Conservation (phyloP, 2,797 vertebrate genomes). For the Amazona finschi region DNA sequence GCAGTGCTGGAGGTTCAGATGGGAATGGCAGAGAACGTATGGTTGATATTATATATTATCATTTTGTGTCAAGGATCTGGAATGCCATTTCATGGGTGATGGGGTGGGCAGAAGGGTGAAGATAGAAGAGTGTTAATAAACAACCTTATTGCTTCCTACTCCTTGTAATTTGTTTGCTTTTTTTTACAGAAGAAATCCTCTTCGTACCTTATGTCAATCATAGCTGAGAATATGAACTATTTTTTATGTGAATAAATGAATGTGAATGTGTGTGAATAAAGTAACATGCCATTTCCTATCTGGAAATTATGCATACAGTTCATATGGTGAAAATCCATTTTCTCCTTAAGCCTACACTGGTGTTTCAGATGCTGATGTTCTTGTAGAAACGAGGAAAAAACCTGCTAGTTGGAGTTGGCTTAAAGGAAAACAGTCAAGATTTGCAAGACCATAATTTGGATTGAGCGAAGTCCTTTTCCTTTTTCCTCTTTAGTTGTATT, state of each 20-base stretch:
- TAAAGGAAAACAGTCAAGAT: slow-evolving; percentile 51
- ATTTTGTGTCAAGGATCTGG: slow-evolving; percentile 61
- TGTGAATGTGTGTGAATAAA: slow-evolving; percentile 70
- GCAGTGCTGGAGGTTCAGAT: slow-evolving; percentile 60
- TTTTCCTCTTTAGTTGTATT: slow-evolving; percentile 48
- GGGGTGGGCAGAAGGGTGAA: slow-evolving; percentile 65
- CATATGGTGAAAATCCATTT: slow-evolving; percentile 69
- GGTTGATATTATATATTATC: slow-evolving; percentile 60
- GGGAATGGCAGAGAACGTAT: slow-evolving; percentile 69
- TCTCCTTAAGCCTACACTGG: slow-evolving; percentile 51
- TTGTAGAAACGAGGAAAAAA: not conserved
- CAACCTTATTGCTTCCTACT: slow-evolving; percentile 67
- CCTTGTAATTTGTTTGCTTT: slow-evolving; percentile 64
- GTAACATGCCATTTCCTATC: slow-evolving; percentile 70
- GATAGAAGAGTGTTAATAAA: slow-evolving; percentile 70
- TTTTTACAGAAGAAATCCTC: slow-evolving; percentile 65
- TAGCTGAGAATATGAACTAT: slow-evolving; percentile 64
- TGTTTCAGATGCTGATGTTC: slow-evolving; percentile 61
- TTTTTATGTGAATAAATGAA: slow-evolving; percentile 71
- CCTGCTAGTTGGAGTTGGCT: not conserved
- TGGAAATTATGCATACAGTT: slow-evolving; percentile 68
- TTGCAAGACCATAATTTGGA: slow-evolving; percentile 52
- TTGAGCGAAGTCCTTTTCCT: slow-evolving; percentile 28
- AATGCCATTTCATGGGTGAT: slow-evolving; percentile 48
- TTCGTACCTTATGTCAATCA: slow-evolving; percentile 69